These are phyloP conservation scores for Enoplolaimus lenunculus DNA, from an alignment of 2,888 invertebrate genomes.

Conservation along the genomic window DNA sequence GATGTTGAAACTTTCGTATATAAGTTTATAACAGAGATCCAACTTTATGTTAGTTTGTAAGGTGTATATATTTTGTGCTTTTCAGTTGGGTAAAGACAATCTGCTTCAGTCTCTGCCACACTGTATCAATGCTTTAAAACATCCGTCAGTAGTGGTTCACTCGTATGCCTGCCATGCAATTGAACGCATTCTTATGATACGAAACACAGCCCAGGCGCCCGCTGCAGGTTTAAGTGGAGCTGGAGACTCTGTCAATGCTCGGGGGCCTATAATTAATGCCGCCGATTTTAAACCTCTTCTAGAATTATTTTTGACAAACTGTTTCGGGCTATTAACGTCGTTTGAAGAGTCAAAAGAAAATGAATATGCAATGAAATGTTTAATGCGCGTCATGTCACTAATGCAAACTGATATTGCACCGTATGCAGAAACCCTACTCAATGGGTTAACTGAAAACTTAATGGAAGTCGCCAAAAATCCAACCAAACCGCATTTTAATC, in stretches of 20 bases:
- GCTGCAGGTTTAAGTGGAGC: background rate
- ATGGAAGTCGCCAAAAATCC: constrained; percentile 53
- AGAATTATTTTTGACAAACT: constrained; percentile 55
- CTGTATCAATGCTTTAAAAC: constrained; percentile 59
- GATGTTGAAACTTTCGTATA: too few species aligned
- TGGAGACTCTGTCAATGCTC: background rate
- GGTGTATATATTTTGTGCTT: background rate
- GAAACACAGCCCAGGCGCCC: constrained; percentile 36
- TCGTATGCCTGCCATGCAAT: constrained; percentile 84
- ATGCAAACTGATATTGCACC: background rate
- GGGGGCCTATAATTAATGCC: background rate
- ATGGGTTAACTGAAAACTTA: constrained; percentile 20
- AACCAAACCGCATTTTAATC: constrained; percentile 91
- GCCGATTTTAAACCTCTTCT: constrained; percentile 33
- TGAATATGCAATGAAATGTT: constrained; percentile 90
- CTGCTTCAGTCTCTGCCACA: constrained; percentile 61
- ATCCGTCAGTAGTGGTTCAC: constrained; percentile 71
- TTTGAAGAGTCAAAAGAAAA: constrained; percentile 56
- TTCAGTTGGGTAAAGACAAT: constrained; percentile 61
- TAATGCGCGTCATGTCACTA: constrained; percentile 30
- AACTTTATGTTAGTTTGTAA: too few species aligned
- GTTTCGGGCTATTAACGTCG: constrained; percentile 57
- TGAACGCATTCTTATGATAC: constrained; percentile 69
- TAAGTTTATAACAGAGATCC: too few species aligned
- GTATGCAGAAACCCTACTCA: constrained; percentile 2